Percentiles rank a stretch among this genome's conserved stretches.
phyloP scores from a whole-genome alignment of 2,888 invertebrate species.

The Helicoverpa assulta region DNA sequence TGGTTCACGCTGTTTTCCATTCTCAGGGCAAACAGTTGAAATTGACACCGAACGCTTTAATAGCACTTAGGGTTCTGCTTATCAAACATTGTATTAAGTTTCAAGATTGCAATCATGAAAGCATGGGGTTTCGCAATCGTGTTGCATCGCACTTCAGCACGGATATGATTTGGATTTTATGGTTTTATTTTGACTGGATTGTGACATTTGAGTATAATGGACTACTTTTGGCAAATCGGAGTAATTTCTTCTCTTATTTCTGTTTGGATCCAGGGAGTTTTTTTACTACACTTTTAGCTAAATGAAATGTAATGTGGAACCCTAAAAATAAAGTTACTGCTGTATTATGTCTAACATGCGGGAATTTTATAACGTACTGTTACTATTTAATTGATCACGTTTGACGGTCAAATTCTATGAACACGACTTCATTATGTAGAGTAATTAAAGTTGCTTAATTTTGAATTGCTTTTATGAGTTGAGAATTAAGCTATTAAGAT shows the following conservation, averaged over 20 bases:
- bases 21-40: constrained; percentile 54
- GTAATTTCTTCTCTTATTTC: too few species aligned
- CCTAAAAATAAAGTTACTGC: constrained; percentile 6
- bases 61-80: constrained; percentile 51
- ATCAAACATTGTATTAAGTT: constrained; percentile 61
- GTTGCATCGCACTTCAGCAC: background rate
- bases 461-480: constrained; percentile 19
- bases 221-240: too few species aligned
- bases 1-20: constrained; percentile 19
- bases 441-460: constrained; percentile 18
- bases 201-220: too few species aligned
- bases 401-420: constrained; percentile 12
- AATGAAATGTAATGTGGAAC: constrained; percentile 6
- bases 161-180: background rate
- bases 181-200: too few species aligned
- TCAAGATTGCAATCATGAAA: constrained; percentile 49
- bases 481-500: constrained; percentile 15
- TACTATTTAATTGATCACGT: constrained; percentile 24
- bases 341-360: constrained; percentile 28
- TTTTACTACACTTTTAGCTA: too few species aligned
- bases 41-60: constrained; percentile 53
- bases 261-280: too few species aligned
- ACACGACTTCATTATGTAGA: constrained; percentile 15
- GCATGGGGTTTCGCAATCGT: constrained; percentile 8
- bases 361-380: constrained; percentile 25